Percentiles rank a stretch among this genome's conserved stretches.
Conservation (phyloP, 2,888 invertebrate species). For the Nephrotoma appendiculata region DNA sequence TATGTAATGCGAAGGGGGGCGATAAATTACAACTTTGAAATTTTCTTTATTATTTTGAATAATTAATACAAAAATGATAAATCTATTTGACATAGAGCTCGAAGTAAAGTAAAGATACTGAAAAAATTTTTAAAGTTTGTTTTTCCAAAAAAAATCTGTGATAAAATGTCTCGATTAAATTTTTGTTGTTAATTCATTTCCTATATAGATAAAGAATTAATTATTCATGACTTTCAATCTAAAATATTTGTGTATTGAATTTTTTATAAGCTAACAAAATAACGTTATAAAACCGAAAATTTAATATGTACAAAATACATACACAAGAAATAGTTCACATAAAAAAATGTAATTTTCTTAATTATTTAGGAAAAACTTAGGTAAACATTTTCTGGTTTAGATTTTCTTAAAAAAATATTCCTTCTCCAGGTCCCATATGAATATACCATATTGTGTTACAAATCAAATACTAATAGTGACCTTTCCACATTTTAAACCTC, state of each 20-base stretch:
- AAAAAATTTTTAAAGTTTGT: not conserved
- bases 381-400: not conserved
- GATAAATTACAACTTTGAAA: not conserved
- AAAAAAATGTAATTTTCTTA: not conserved
- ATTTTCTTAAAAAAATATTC: not conserved
- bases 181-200: not conserved
- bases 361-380: not conserved
- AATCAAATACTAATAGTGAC: too few species aligned
- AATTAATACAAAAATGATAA: not conserved
- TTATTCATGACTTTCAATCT: not conserved
- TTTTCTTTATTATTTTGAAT: not conserved
- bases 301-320: not conserved
- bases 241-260: not conserved
- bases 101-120: not conserved
- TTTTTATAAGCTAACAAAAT: not conserved
- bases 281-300: not conserved
- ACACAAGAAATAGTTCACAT: not conserved
- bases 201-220: not conserved
- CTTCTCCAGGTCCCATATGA: too few species aligned
- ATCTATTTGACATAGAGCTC: not conserved
- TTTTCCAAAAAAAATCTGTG: not conserved
- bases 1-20: not conserved
- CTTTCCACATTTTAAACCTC: too few species aligned
- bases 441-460: too few species aligned
- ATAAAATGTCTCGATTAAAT: not conserved